These are phyloP conservation scores for Monodelphis domestica DNA, from an alignment of 2,797 vertebrate genomes.

Conservation along the genomic window DNA sequence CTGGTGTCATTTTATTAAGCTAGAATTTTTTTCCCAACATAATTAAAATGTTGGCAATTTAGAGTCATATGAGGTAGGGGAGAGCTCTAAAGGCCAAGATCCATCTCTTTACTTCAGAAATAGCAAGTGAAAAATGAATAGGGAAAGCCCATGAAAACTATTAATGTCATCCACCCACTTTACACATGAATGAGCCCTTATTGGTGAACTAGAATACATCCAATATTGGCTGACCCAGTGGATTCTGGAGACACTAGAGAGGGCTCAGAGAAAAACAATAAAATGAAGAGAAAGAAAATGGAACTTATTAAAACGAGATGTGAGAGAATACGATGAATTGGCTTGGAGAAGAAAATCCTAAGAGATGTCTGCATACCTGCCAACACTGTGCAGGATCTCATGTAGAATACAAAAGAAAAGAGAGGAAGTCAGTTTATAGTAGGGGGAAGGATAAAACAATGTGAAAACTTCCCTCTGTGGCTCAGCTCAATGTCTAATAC, in stretches of 20 bases:
- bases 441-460: not conserved
- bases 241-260: not conserved
- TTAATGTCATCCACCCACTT: not conserved
- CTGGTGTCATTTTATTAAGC: not conserved
- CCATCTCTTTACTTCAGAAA: not conserved
- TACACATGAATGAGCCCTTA: not conserved
- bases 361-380: not conserved
- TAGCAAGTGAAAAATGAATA: not conserved
- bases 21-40: not conserved
- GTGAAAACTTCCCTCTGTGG: not conserved
- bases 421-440: not conserved
- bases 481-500: not conserved
- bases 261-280: not conserved
- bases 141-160: not conserved
- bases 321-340: not conserved
- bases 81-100: not conserved
- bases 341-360: not conserved
- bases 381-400: not conserved
- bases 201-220: not conserved
- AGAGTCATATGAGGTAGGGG: not conserved
- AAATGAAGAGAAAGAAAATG: not conserved
- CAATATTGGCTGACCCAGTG: not conserved
- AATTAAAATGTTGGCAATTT: not conserved
- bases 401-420: not conserved
- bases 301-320: not conserved